These are phyloP conservation scores for Cheilosia vernalis DNA, from an alignment of 2,888 invertebrate genomes.

Conservation along the genomic window DNA sequence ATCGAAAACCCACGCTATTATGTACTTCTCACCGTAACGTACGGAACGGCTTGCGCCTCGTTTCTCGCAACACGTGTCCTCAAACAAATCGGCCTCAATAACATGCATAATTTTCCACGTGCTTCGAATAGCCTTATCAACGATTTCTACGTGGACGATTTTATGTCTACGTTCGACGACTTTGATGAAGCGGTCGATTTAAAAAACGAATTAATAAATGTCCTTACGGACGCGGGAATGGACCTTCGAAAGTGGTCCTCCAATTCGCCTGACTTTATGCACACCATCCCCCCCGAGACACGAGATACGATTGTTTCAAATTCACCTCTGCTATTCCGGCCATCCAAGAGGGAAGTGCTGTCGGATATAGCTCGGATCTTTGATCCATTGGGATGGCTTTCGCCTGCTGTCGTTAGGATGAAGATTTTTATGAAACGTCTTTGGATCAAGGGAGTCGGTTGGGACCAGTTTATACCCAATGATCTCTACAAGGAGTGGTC, in stretches of 20 bases:
- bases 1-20: slow-evolving; percentile 3
- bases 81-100: slow-evolving; percentile 24
- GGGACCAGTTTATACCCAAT: slow-evolving; percentile 11
- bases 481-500: slow-evolving; percentile 16
- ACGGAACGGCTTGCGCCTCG: slow-evolving; percentile 27
- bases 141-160: slow-evolving; percentile 46
- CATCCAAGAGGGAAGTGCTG: slow-evolving; percentile 23
- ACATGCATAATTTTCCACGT: slow-evolving; percentile 1
- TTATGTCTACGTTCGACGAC: slow-evolving; percentile 16
- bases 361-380: slow-evolving; percentile 25
- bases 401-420: slow-evolving; percentile 11
- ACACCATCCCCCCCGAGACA: slow-evolving; percentile 12
- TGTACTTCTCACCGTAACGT: slow-evolving; percentile 21
- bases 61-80: slow-evolving; percentile 33
- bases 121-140: slow-evolving; percentile 25
- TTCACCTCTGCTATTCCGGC: not conserved
- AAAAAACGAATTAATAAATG: slow-evolving; percentile 10
- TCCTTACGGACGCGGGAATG: slow-evolving; percentile 20
- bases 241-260: slow-evolving; percentile 53
- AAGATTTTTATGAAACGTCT: slow-evolving; percentile 24
- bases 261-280: slow-evolving; percentile 38
- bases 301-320: slow-evolving; percentile 38
- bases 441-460: slow-evolving; percentile 11
- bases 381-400: slow-evolving; percentile 39
- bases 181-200: slow-evolving; percentile 13